Evolutionary conservation across 2,797 vertebrate species (phyloP).

Genomic region (Fringilla coelebs): DNA sequence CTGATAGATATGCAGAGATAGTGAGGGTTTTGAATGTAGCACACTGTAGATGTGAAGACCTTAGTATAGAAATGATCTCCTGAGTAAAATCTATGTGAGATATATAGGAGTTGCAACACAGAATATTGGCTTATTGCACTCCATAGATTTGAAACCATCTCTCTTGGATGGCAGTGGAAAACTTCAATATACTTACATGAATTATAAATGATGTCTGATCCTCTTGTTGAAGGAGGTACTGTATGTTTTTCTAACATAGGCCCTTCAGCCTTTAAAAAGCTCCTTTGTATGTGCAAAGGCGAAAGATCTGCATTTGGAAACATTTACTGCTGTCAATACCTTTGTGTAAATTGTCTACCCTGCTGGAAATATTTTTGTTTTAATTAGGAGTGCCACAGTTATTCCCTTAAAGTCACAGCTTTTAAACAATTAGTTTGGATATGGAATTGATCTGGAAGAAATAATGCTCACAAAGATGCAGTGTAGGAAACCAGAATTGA

Average conservation of each 20-base stretch:
- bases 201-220: conserved; percentile 84
- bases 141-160: conserved; percentile 73
- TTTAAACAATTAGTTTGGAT: conserved; percentile 79
- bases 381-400: conserved; percentile 55
- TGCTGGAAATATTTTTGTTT: conserved; percentile 31
- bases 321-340: conserved; percentile 14
- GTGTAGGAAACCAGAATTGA: conserved; percentile 77
- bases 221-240: conserved; percentile 63
- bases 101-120: conserved; percentile 65
- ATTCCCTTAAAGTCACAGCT: conserved; percentile 69
- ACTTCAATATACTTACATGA: conserved; percentile 83
- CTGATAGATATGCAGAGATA: conserved; percentile 39
- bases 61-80: conserved; percentile 64
- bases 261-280: conserved; percentile 63
- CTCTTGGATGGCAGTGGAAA: conserved; percentile 72
- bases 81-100: conserved; percentile 67
- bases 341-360: conserved; percentile 4
- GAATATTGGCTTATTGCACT: conserved; percentile 83
- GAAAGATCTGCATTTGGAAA: conserved; percentile 43
- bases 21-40: conserved; percentile 45
- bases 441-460: conserved; percentile 78
- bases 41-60: conserved; percentile 39
- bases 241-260: conserved; percentile 72
- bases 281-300: conserved; percentile 41
- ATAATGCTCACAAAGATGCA: conserved; percentile 62